Evolutionary conservation across 1,140 invertebrate species (phyloP).

Genomic region (Anadara kagoshimensis): DNA sequence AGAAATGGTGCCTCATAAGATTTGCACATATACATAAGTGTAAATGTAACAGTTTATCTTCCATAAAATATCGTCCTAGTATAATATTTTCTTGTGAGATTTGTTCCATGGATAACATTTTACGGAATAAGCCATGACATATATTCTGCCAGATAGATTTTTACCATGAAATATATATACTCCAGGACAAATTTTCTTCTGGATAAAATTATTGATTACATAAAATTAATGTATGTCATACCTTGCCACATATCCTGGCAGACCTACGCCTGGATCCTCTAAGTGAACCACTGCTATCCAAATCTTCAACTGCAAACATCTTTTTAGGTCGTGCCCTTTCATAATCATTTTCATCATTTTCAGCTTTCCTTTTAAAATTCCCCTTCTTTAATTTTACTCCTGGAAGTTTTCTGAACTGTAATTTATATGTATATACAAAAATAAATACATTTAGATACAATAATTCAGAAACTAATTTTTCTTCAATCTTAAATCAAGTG

Average conservation of each 20-base stretch:
- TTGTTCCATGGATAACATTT: no score
- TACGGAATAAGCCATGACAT: no score
- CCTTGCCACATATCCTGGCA: conserved; percentile 55
- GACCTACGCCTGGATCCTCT: conserved; percentile 46
- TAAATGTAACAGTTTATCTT: no score
- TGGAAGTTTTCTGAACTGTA: conserved; percentile 26
- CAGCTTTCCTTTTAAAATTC: conserved; percentile 35
- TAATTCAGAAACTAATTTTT: neutral
- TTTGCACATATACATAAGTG: no score
- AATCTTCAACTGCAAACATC: conserved; percentile 23
- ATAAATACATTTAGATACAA: neutral
- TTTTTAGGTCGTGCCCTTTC: conserved; percentile 20
- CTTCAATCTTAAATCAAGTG: neutral
- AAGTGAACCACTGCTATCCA: conserved; percentile 42
- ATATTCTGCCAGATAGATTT: no score
- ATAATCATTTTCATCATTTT: neutral
- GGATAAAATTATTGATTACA: no score
- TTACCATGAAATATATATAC: no score
- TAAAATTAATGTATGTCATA: conserved; percentile 21
- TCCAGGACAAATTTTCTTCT: no score
- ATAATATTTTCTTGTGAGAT: no score
- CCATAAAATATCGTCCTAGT: no score
- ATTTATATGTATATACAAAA: conserved; percentile 33
- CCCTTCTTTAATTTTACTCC: conserved; percentile 39
- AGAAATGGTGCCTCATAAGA: no score